A percentile compares a stretch with the other conserved stretches of the same genome.
These are phyloP conservation scores for Ryuthela nishihirai DNA, from an alignment of 2,888 invertebrate genomes.

Conservation along the genomic window DNA sequence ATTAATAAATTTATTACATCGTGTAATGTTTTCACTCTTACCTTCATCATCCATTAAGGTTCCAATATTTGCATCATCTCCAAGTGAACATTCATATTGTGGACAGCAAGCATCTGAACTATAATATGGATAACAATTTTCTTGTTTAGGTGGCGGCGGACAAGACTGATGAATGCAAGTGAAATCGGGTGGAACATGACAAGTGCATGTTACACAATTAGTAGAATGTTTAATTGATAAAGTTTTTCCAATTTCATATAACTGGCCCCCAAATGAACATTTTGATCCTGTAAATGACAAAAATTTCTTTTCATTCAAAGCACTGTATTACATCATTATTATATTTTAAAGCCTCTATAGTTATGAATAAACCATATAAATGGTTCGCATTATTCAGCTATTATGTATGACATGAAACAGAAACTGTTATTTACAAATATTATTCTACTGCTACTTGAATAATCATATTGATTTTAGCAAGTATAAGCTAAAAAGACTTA, in stretches of 20 bases:
- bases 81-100: conserved; percentile 12
- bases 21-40: background rate
- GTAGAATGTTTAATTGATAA: conserved; percentile 13
- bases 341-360: too few species aligned
- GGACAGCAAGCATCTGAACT: conserved; percentile 20
- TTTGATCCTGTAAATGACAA: background rate
- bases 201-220: conserved; percentile 32
- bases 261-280: conserved; percentile 15
- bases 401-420: too few species aligned
- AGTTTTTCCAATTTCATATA: conserved; percentile 10
- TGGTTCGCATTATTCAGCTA: too few species aligned
- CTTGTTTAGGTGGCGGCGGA: conserved; percentile 17
- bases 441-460: too few species aligned
- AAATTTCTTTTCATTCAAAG: too few species aligned
- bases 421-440: too few species aligned
- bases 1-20: background rate
- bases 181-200: conserved; percentile 35
- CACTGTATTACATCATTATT: too few species aligned
- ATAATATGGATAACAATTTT: conserved; percentile 12
- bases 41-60: background rate
- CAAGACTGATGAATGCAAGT: conserved; percentile 37
- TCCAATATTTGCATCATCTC: background rate
- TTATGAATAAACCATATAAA: too few species aligned
- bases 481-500: too few species aligned
- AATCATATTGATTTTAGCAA: too few species aligned